These are phyloP conservation scores for Mesorhabditis spiculigera DNA, from an alignment of 2,888 invertebrate species.

Conservation along the genomic window DNA sequence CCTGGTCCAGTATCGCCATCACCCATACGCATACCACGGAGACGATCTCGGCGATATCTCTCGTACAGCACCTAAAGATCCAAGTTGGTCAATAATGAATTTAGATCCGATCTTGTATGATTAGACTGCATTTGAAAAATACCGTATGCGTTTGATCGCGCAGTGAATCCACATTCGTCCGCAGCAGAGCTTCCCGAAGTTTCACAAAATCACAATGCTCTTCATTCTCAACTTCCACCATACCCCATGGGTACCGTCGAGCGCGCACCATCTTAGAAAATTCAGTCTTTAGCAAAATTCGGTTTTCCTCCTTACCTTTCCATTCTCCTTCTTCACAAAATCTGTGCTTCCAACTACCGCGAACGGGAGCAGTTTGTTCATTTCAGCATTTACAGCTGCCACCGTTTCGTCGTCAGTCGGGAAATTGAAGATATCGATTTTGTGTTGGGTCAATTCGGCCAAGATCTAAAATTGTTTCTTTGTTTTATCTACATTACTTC, in stretches of 20 bases:
- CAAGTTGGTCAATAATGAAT: neutral
- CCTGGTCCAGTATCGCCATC: constrained; percentile 56
- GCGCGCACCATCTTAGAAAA: constrained; percentile 75
- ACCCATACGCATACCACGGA: constrained; percentile 61
- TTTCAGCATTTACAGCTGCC: constrained; percentile 32
- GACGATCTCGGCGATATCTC: constrained; percentile 72
- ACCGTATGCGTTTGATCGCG: constrained; percentile 91
- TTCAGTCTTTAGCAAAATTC: neutral
- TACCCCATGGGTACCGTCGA: constrained; percentile 97
- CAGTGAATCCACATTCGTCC: constrained; percentile 94
- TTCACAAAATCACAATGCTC: constrained; percentile 98
- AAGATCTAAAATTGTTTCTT: constrained; percentile 69
- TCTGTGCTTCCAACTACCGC: constrained; percentile 98
- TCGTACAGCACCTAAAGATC: constrained; percentile 74
- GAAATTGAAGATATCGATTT: constrained; percentile 96
- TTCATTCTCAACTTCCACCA: constrained; percentile 98
- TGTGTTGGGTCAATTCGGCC: constrained; percentile 83
- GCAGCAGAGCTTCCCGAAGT: constrained; percentile 93
- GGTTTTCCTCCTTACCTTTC: constrained; percentile 67
- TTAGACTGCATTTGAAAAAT: neutral
- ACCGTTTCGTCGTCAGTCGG: constrained; percentile 92
- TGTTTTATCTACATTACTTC: neutral
- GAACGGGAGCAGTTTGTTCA: constrained; percentile 74
- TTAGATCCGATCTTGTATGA: neutral
- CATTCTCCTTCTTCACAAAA: constrained; percentile 84